Conservation (phyloP, 2,113 vertebrate genomes). For the Ramphastos sulfuratus region DNA sequence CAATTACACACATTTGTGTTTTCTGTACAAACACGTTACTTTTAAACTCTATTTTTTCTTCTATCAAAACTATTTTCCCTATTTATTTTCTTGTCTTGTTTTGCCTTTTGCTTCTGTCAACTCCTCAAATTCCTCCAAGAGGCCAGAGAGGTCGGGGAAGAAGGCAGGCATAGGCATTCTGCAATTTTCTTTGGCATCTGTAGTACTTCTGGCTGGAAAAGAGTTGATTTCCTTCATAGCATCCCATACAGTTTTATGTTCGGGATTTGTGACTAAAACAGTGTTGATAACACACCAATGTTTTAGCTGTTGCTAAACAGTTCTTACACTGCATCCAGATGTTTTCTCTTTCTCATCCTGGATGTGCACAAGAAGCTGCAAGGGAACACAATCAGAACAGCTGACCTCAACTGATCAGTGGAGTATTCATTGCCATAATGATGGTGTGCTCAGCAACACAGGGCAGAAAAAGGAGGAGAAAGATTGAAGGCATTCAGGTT, state of each 20-base stretch:
- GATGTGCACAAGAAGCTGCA: not conserved
- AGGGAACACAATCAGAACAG: not conserved
- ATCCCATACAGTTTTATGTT: not conserved
- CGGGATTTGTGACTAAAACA: not conserved
- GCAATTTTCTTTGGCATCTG: not conserved
- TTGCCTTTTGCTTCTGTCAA: not conserved
- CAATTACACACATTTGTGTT: not conserved
- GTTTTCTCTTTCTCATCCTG: not conserved
- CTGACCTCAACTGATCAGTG: not conserved
- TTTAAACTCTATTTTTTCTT: not conserved
- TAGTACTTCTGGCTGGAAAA: not conserved
- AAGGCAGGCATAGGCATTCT: not conserved
- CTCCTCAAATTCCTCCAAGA: not conserved
- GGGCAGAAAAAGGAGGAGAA: not conserved
- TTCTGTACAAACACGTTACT: not conserved
- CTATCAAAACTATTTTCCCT: not conserved
- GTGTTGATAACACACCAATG: not conserved
- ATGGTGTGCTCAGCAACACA: not conserved
- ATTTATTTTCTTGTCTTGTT: not conserved
- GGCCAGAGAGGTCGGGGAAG: not conserved
- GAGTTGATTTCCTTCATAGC: not conserved
- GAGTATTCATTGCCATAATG: not conserved
- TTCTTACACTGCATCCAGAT: no score
- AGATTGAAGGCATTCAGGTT: not conserved
- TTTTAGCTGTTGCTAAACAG: not conserved